Evolutionary conservation across 1,140 invertebrate genomes (phyloP).

Genomic region (Sarcophaga bullata): DNA sequence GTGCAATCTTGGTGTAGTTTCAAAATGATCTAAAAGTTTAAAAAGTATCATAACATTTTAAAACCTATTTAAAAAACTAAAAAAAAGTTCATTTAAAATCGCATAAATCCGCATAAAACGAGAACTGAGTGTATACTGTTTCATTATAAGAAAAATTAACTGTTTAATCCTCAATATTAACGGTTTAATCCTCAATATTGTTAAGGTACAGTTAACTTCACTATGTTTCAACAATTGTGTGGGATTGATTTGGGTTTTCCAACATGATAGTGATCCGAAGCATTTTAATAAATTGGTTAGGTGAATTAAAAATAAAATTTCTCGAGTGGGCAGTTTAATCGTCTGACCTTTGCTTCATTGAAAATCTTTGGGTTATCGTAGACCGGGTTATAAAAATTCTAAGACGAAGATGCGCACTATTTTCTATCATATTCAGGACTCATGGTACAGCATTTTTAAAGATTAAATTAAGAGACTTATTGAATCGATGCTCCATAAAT

Average conservation of each 20-base stretch:
- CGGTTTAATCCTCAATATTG: background rate
- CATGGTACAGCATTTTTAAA: background rate
- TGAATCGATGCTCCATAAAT: background rate
- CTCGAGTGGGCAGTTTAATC: no score
- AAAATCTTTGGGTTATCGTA: no score
- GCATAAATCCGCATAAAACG: background rate
- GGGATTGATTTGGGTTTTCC: background rate
- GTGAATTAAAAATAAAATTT: no score
- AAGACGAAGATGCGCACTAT: background rate
- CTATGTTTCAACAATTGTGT: background rate
- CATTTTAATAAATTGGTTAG: background rate
- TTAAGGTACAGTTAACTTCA: background rate
- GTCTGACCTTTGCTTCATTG: no score
- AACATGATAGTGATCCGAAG: background rate
- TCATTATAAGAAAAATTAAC: background rate
- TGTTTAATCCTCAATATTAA: no score
- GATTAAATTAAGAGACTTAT: background rate
- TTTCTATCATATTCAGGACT: background rate
- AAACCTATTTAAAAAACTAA: no score
- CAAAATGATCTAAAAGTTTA: background rate
- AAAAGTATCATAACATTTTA: no score
- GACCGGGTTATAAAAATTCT: background rate
- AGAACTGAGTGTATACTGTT: background rate
- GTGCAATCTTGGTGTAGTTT: background rate
- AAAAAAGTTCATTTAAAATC: no score